Conservation (phyloP, 2,113 vertebrate species). For the Eptesicus fuscus region DNA sequence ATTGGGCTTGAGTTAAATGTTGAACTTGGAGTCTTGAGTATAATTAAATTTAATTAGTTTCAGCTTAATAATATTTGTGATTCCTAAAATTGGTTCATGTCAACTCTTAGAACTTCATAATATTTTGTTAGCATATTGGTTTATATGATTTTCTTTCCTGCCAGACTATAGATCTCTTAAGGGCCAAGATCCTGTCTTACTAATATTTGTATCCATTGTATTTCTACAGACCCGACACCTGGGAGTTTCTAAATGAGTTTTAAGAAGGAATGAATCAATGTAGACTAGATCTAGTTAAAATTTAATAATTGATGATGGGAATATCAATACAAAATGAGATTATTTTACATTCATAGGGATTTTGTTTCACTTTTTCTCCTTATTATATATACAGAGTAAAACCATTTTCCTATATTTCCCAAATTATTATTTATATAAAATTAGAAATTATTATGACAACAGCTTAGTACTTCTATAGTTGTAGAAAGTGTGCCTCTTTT, state of each 20-base stretch:
- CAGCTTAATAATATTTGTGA: not conserved
- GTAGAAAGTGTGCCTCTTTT: not conserved
- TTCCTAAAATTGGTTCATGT: slow-evolving; percentile 19
- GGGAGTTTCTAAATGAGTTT: not conserved
- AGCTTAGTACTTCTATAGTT: not conserved
- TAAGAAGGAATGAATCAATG: not conserved
- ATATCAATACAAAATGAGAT: not conserved
- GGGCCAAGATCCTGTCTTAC: not conserved
- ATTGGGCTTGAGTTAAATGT: slow-evolving; percentile 6
- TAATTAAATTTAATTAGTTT: slow-evolving; percentile 39
- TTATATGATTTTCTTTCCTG: not conserved
- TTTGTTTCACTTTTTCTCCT: not conserved
- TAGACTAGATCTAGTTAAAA: not conserved
- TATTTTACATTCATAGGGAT: not conserved
- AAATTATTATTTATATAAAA: not conserved
- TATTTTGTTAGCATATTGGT: not conserved
- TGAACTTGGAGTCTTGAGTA: not conserved
- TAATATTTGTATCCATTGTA: not conserved
- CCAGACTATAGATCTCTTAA: not conserved
- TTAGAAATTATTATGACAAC: not conserved
- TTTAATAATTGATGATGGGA: not conserved
- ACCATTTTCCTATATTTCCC: not conserved
- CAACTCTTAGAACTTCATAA: not conserved
- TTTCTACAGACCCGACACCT: not conserved
- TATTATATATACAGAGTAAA: not conserved